Evolutionary conservation across 1,140 invertebrate species (phyloP).

Genomic region (Papilio helenus): DNA sequence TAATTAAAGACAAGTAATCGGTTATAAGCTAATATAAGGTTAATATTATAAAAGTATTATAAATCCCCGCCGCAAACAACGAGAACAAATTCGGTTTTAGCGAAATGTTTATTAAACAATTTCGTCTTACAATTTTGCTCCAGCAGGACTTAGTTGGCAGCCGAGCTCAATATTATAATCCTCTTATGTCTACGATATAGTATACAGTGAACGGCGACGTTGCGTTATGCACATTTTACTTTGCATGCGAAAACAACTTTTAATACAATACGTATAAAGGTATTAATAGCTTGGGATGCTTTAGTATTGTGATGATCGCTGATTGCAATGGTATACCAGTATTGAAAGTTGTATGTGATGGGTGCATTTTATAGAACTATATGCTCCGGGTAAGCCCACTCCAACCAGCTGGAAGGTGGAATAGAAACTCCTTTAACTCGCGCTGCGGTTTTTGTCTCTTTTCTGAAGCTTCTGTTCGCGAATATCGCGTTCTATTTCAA

Average conservation of each 20-base stretch:
- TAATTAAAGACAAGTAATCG: not conserved
- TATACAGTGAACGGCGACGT: conserved; percentile 21
- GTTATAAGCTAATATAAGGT: not conserved
- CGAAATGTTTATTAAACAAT: conserved; percentile 61
- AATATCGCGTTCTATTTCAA: not conserved
- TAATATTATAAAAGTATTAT: conserved; percentile 17
- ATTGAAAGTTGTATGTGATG: conserved; percentile 38
- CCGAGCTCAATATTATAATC: conserved; percentile 58
- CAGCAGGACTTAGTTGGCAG: conserved; percentile 51
- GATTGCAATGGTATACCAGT: not conserved
- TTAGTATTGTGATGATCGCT: not conserved
- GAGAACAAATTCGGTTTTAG: conserved; percentile 31
- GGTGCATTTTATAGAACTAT: conserved; percentile 38
- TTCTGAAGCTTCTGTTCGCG: not conserved
- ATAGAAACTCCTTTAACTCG: conserved; percentile 34
- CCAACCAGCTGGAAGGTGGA: conserved; percentile 48
- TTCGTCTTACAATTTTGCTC: conserved; percentile 56
- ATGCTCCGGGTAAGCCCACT: conserved; percentile 48
- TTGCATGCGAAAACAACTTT: not conserved
- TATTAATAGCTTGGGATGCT: not conserved
- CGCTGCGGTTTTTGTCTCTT: conserved; percentile 35
- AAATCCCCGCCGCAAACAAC: conserved; percentile 1
- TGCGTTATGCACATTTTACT: not conserved
- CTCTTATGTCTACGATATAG: conserved; percentile 58
- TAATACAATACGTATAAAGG: not conserved